Base-by-base conservation (phyloP, 2,797 vertebrate species). In the Clarias platycephalus region DNA sequence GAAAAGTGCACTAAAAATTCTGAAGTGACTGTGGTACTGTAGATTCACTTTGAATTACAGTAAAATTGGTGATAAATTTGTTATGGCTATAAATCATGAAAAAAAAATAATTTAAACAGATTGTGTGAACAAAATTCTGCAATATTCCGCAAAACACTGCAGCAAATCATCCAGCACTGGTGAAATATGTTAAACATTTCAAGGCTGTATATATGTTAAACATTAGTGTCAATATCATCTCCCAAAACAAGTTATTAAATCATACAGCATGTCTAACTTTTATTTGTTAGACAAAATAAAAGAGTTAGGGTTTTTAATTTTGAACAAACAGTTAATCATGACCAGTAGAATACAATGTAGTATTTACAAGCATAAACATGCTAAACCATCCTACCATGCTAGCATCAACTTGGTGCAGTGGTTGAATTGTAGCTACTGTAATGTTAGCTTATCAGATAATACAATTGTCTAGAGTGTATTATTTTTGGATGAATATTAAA, bases 161-260 rank as follows among this genome's bases (percentile, higher is more conserved):
- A 3, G 10, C 12, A 70, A 26, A 53, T 15, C 13, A 9, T 2
- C 15, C 24, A 74, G 44, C n/a, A 53, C 37, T 71, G 31, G 10
- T 71, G 71, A 74, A 74, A 74, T n/a, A 31, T 70, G 20, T 40
- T 70, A 68, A 44, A 40, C 28, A 74, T 55, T 9, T 55, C 20
- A 28, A 53, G 53, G 70, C 40, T 16, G 10, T 26, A 20, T 53
- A 44, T 55, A 28, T 1, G 28, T 53, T 74, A 8, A n/a, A 3
- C 26, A 55, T 26, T 26, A 74, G 5, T 53, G 13, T 3, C n/a
- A 74, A 28, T 53, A 3, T 28, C 28, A 53, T 53, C 40, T 44
- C 12, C 2, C 15, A 15, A 7, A 71, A 71, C 44, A 5, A 7
- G 10, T 24, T 10, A 40, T 16, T 72, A 26, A 26, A 13, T 49